Evolutionary conservation across 37 sponge, comb jelly and placozoan genomes (phyloP), one percentile per base, ranked within the genome.

Genomic region (Theonella swinhoei): DNA sequence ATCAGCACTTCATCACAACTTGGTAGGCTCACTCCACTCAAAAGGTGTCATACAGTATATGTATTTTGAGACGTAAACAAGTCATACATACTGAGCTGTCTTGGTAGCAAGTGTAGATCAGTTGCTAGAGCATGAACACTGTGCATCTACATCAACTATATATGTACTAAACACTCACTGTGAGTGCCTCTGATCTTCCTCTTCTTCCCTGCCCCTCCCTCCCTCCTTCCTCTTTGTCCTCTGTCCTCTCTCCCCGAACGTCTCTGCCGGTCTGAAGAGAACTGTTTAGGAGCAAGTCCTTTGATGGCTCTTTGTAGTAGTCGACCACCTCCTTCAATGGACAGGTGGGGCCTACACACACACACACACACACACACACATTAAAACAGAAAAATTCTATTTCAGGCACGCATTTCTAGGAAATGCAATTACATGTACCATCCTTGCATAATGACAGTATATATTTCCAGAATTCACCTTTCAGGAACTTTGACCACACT

Each of bases 401-500:
- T n/a, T n/a, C n/a, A n/a, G n/a, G 71, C 7, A 5, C 39, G 8
- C 5, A 36, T 36, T 70, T 36, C 4, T 7, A 14, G 4, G 22
- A 70, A 33, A 20, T n/a, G n/a, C n/a, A n/a, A n/a, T n/a, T n/a
- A n/a, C n/a, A n/a, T n/a, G n/a, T n/a, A n/a, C n/a, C n/a, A n/a
- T n/a, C n/a, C n/a, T n/a, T n/a, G n/a, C n/a, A n/a, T n/a, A n/a
- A n/a, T n/a, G n/a, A n/a, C n/a, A 25, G 70, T 23, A 33, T 33
- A 25, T 47, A 70, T 17, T 2, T 26, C n/a, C 59, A 66, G 30
- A n/a, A 71, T 67, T 60, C 39, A 80, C 80, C 80, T 75, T 58
- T 88, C 77, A 5, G 75, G 68, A 0, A 88, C 8, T 20, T 75
- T 64, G 20, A 88, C 88, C 2, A 88, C 88, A 81, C 88, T 88